Percentiles rank a stretch among this genome's conserved stretches.
Evolutionary conservation across 92 coral and sea anemone genomes (phyloP).

Genomic region (Parazoanthus atlanticus): DNA sequence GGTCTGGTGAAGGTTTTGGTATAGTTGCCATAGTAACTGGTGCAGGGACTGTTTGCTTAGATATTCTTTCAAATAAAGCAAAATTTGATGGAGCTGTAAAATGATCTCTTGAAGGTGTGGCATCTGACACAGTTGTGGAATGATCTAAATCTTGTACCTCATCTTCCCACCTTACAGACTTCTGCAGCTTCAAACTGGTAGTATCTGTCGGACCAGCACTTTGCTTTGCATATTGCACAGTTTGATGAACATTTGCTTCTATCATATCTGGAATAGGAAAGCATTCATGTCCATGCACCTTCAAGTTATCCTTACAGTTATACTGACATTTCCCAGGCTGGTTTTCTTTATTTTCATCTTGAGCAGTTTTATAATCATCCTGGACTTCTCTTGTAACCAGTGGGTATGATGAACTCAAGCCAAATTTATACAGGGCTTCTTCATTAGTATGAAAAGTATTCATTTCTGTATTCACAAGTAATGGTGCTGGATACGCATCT

Average conservation of each 20-base stretch:
- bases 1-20: constrained; percentile 77
- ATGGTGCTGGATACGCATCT: constrained; percentile 43
- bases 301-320: neutral
- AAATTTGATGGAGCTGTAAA: constrained; percentile 6
- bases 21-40: constrained; percentile 71
- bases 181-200: constrained; percentile 17
- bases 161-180: constrained; percentile 62
- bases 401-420: constrained; percentile 53
- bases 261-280: neutral
- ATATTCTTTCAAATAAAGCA: neutral
- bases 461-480: constrained; percentile 60
- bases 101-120: constrained; percentile 30
- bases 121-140: neutral
- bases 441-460: constrained; percentile 44
- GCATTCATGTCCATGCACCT: neutral
- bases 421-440: constrained; percentile 38
- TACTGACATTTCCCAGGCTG: neutral
- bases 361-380: neutral
- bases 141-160: neutral
- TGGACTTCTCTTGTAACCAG: constrained; percentile 49
- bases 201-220: neutral
- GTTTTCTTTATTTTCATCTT: constrained; percentile 58
- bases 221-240: neutral
- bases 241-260: neutral
- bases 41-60: constrained; percentile 49